Evolutionary conservation across 2,888 invertebrate genomes (phyloP).

Genomic region (Campoletis raptor): DNA sequence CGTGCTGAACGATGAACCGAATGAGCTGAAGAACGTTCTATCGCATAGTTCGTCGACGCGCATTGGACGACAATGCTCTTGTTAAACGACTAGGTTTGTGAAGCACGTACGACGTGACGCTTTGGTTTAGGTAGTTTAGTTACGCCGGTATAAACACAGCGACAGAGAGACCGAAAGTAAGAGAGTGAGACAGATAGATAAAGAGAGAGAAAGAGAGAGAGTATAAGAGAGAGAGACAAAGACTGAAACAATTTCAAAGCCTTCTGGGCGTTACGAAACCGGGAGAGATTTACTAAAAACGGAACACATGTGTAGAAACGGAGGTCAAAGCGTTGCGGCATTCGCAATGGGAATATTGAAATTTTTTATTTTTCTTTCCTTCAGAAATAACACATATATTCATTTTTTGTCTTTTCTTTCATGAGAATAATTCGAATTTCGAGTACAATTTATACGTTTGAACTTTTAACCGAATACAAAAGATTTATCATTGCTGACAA

Average conservation of each 20-base stretch:
- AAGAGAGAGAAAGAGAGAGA: slow-evolving; percentile 7
- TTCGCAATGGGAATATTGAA: slow-evolving; percentile 47
- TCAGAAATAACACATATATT: slow-evolving; percentile 41
- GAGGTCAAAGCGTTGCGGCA: slow-evolving; percentile 47
- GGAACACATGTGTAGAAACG: slow-evolving; percentile 28
- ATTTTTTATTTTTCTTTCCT: slow-evolving; percentile 30
- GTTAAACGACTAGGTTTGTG: slow-evolving; percentile 56
- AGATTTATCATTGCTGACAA: not conserved
- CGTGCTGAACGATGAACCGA: slow-evolving; percentile 21
- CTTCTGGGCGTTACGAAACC: slow-evolving; percentile 56
- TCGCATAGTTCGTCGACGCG: slow-evolving; percentile 36
- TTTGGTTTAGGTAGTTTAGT: slow-evolving; percentile 64
- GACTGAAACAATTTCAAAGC: slow-evolving; percentile 52
- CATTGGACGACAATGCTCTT: slow-evolving; percentile 61
- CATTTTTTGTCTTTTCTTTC: slow-evolving; percentile 14
- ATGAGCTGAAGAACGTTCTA: slow-evolving; percentile 39
- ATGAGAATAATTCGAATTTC: slow-evolving; percentile 8
- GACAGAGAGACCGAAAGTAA: not conserved
- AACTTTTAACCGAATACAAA: not conserved
- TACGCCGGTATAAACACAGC: slow-evolving; percentile 62
- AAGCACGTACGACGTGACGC: slow-evolving; percentile 65
- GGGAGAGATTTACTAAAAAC: slow-evolving; percentile 38
- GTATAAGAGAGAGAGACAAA: slow-evolving; percentile 5
- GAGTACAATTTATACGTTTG: slow-evolving; percentile 11
- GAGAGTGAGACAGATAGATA: not conserved